Evolutionary conservation across 2,797 vertebrate genomes (phyloP).

Genomic region (Atherinosoma microstoma): DNA sequence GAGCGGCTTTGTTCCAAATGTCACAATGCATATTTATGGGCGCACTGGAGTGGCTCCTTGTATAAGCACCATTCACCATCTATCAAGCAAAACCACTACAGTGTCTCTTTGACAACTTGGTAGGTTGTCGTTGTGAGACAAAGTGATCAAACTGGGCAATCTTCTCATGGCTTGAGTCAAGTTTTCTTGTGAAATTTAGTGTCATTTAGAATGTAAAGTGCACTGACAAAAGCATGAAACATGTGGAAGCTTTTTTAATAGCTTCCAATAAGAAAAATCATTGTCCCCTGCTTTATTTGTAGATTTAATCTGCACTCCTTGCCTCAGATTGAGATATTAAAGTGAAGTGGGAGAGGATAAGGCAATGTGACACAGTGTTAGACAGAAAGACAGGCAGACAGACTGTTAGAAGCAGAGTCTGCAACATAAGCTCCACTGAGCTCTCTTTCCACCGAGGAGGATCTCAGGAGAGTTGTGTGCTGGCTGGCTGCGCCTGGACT

Average conservation of each 20-base stretch:
- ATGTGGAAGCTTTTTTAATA: slow-evolving; percentile 25
- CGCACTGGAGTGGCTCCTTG: slow-evolving; percentile 82
- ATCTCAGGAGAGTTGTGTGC: slow-evolving; percentile 76
- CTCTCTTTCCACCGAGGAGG: slow-evolving; percentile 67
- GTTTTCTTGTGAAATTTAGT: slow-evolving; percentile 59
- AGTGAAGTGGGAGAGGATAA: slow-evolving; percentile 54
- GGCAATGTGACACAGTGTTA: slow-evolving; percentile 63
- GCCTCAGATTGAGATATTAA: slow-evolving; percentile 67
- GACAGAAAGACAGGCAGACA: slow-evolving; percentile 65
- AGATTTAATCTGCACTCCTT: slow-evolving; percentile 32
- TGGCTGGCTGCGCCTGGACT: slow-evolving; percentile 71
- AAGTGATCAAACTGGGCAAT: slow-evolving; percentile 69
- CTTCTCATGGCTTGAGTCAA: slow-evolving; percentile 54
- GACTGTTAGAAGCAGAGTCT: slow-evolving; percentile 61
- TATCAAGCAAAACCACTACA: slow-evolving; percentile 81
- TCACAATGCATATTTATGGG: slow-evolving; percentile 91
- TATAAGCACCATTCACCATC: slow-evolving; percentile 85
- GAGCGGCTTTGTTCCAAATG: slow-evolving; percentile 89
- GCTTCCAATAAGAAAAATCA: background rate
- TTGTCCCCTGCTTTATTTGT: background rate
- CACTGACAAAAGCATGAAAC: slow-evolving; percentile 27
- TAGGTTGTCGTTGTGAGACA: slow-evolving; percentile 68
- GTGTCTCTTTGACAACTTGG: slow-evolving; percentile 79
- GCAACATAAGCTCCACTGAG: slow-evolving; percentile 74
- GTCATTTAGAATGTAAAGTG: slow-evolving; percentile 53